phyloP scores from a whole-genome alignment of 1,140 invertebrate genomes.

The Pachypeltis micranthus region DNA sequence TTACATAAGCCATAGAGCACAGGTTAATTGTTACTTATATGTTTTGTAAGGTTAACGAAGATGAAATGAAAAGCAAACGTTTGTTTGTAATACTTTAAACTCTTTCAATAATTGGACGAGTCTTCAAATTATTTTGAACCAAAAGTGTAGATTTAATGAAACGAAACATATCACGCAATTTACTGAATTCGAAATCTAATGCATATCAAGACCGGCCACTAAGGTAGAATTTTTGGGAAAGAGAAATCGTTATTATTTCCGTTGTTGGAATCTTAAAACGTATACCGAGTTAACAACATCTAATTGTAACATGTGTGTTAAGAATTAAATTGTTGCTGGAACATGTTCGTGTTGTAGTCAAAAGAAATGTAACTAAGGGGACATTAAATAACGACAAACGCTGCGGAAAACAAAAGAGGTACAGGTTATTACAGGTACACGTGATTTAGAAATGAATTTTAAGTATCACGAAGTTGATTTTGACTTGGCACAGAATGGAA shows the following conservation, averaged over 20 bases:
- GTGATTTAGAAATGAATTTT: no score
- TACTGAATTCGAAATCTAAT: not conserved
- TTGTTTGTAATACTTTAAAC: not conserved
- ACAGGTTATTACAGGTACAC: no score
- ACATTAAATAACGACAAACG: no score
- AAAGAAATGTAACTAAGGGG: not conserved
- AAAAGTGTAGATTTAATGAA: not conserved
- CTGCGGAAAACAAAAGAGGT: no score
- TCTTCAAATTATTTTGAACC: not conserved
- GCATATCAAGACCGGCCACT: constrained; percentile 19
- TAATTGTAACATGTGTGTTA: not conserved
- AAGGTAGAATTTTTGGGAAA: constrained; percentile 7
- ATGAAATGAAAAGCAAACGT: not conserved
- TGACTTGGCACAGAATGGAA: no score
- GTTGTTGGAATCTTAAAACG: not conserved
- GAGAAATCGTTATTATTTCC: not conserved
- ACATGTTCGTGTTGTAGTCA: not conserved
- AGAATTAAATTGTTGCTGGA: not conserved
- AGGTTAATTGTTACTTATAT: not conserved
- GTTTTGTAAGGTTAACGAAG: not conserved
- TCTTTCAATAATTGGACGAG: not conserved
- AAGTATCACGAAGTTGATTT: no score
- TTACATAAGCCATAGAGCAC: not conserved
- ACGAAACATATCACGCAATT: not conserved
- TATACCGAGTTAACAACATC: no score